Evolutionary conservation across 35 echinoderm and acorn worm species (phyloP).

Genomic region (Strongylocentrotus purpuratus): DNA sequence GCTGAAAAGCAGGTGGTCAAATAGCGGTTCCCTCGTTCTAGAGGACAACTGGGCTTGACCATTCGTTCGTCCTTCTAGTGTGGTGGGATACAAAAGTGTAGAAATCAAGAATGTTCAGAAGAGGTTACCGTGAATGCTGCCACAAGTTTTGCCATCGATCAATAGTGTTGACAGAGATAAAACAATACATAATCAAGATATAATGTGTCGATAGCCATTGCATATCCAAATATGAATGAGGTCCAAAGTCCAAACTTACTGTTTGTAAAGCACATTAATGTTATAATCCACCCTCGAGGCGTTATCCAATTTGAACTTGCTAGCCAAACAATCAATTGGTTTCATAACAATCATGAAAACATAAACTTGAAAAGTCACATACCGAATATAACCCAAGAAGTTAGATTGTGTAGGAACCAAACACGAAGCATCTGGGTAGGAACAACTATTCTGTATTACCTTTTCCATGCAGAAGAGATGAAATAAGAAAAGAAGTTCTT

Average conservation of each 20-base stretch:
- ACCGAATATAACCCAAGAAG: no score
- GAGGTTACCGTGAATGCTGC: neutral
- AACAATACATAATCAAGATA: neutral
- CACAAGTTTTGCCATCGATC: neutral
- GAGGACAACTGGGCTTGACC: neutral
- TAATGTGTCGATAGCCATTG: neutral
- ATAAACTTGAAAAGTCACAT: no score
- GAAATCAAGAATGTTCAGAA: neutral
- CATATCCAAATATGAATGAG: neutral
- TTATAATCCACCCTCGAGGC: no score
- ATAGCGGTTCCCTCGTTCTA: neutral
- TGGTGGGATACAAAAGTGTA: neutral
- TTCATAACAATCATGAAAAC: no score
- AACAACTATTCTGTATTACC: no score
- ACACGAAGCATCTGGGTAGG: no score
- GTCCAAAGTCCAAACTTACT: neutral
- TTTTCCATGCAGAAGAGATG: neutral
- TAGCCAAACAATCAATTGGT: no score
- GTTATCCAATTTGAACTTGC: no score
- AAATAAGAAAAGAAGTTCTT: neutral
- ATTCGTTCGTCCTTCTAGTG: neutral
- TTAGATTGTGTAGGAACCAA: no score
- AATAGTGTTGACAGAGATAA: neutral
- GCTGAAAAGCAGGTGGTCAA: slow-evolving; percentile 9
- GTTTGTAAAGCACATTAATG: neutral